Evolutionary conservation across 1,140 invertebrate genomes (phyloP).

Genomic region (Zaprionus africanus): DNA sequence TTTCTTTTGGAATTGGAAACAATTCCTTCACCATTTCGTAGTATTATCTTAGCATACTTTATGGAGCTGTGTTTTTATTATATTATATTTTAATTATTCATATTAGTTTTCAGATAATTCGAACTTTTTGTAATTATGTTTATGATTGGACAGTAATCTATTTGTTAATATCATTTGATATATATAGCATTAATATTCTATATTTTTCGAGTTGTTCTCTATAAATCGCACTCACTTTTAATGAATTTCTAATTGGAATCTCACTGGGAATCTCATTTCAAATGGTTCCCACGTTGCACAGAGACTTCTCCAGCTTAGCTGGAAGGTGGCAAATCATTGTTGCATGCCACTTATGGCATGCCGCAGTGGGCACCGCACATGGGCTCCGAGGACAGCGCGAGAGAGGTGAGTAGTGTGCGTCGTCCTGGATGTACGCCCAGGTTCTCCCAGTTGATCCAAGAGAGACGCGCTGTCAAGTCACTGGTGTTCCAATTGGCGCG

Average conservation of each 20-base stretch:
- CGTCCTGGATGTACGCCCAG: conserved; percentile 96
- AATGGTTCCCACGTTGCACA: background rate
- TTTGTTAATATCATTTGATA: background rate
- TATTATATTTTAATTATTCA: background rate
- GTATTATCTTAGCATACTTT: conserved; percentile 17
- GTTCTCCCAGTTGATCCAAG: conserved; percentile 99
- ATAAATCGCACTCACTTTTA: background rate
- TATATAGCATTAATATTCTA: no score
- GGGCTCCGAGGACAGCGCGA: conserved; percentile 92
- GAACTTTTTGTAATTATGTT: no score
- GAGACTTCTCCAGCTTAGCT: background rate
- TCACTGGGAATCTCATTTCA: background rate
- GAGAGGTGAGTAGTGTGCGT: conserved; percentile 91
- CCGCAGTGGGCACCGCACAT: conserved; percentile 85
- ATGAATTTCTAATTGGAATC: background rate
- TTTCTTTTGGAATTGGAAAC: background rate
- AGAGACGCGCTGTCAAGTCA: conserved; percentile 97
- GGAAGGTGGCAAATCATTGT: background rate
- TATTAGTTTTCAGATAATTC: no score
- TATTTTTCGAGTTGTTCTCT: background rate
- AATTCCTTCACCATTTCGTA: background rate
- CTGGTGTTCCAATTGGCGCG: conserved; percentile 97
- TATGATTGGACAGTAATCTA: no score
- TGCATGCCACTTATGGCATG: conserved; percentile 50
- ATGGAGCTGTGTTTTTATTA: background rate